A percentile compares a stretch with the other conserved stretches of the same genome.
These are phyloP conservation scores for Leptothorax acervorum DNA, from an alignment of 2,888 invertebrate species.

Conservation along the genomic window DNA sequence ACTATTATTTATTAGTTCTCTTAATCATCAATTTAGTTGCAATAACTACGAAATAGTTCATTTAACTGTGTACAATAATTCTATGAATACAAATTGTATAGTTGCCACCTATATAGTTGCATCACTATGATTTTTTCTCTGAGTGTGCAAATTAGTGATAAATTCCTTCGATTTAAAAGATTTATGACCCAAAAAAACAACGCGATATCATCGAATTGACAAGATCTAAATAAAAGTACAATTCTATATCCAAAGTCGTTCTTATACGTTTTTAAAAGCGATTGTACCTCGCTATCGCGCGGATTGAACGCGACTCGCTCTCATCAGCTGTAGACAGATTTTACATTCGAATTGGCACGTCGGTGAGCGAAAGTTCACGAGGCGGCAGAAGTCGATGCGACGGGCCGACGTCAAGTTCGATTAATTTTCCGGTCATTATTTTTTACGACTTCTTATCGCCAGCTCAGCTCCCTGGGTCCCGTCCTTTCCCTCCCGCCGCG, in stretches of 20 bases:
- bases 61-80: no score
- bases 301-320: neutral
- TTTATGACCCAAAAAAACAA: no score
- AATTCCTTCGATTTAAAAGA: neutral
- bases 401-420: slow-evolving; percentile 82
- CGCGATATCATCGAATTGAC: neutral
- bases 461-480: slow-evolving; percentile 65
- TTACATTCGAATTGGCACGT: slow-evolving; percentile 54
- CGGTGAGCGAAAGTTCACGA: slow-evolving; percentile 76
- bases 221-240: neutral
- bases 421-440: slow-evolving; percentile 85
- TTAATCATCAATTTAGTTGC: no score
- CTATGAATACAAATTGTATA: no score
- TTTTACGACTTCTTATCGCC: slow-evolving; percentile 83
- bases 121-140: no score
- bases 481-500: slow-evolving; percentile 32
- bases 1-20: no score
- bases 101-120: no score
- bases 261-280: neutral
- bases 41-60: no score
- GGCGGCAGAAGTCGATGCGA: slow-evolving; percentile 79
- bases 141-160: neutral
- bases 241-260: no score
- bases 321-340: slow-evolving; percentile 38
- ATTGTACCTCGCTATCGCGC: slow-evolving; percentile 30